These are phyloP conservation scores for Agrotis exclamationis DNA, from an alignment of 2,888 invertebrate species.

Conservation along the genomic window DNA sequence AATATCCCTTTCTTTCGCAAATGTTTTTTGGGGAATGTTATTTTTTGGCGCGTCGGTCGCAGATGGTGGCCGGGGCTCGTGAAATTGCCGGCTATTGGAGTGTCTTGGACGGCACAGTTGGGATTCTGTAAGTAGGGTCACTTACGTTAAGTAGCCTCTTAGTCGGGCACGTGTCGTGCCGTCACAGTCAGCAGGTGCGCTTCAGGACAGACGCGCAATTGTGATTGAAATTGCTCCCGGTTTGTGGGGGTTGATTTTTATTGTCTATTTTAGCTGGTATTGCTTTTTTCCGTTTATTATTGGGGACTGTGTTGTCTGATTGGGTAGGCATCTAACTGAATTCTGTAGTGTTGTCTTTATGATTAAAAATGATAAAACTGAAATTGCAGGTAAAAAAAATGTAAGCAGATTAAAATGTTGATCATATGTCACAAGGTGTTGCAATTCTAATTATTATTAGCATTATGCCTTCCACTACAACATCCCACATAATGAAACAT, in stretches of 20 bases:
- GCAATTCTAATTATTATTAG: background rate
- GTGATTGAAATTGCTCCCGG: slow-evolving; percentile 86
- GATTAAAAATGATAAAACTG: background rate
- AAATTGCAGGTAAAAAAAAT: background rate
- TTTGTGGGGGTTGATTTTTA: slow-evolving; percentile 80
- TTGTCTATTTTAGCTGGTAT: slow-evolving; percentile 73
- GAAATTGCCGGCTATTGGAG: slow-evolving; percentile 83
- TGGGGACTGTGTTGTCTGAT: slow-evolving; percentile 18
- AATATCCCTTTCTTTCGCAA: slow-evolving; percentile 90
- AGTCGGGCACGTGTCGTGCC: slow-evolving; percentile 84
- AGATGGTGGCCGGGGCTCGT: slow-evolving; percentile 85
- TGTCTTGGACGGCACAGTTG: slow-evolving; percentile 76
- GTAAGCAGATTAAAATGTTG: too few relatives aligned
- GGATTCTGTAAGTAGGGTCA: slow-evolving; percentile 86
- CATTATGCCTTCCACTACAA: background rate
- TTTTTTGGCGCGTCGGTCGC: slow-evolving; percentile 89
- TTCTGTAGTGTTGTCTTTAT: background rate
- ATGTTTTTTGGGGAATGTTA: slow-evolving; percentile 89
- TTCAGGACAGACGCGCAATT: slow-evolving; percentile 75
- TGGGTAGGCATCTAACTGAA: background rate
- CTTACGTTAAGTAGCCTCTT: slow-evolving; percentile 90
- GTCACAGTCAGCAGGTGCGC: slow-evolving; percentile 86
- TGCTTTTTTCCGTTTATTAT: slow-evolving; percentile 60
- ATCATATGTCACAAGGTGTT: background rate
- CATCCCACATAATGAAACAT: slow-evolving; percentile 43